Base-by-base conservation (phyloP, 2,888 invertebrate species). In the Calliopum simillimum region DNA sequence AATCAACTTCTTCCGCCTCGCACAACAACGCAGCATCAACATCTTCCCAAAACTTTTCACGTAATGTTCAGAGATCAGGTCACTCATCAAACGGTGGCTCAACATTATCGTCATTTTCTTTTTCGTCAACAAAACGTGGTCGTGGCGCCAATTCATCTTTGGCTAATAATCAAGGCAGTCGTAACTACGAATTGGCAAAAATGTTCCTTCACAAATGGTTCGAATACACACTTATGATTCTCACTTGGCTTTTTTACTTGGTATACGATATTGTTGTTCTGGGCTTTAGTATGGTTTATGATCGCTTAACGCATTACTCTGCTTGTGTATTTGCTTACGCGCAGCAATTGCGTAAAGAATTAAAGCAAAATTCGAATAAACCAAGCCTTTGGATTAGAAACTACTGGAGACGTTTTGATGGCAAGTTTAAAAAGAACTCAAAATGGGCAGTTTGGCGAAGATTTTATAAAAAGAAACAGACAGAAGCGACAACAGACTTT, bases 201-300 rank as follows among this genome's bases (percentile, higher is more conserved):
- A 88, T 82, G 72, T 83, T 79, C 77, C 86, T 82, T 84, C 88
- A 89, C 72, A 88, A 88, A 70, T 90, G 90, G 90, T 87, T 88
- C 12, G 88, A 87, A 55, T 89, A 88, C 1, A 88, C 89, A 6
- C 87, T 89, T 82, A 90, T 88, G 79, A 90, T 94, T 70, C 84
- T 93, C 69, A 88, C 90, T 70, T 95, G 95, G 95, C 89, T 95
- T 71, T 87, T 93, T 75, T 91, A 92, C 86, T 87, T 95, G 77
- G 89, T 95, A 25, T 93, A 91, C 33, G 95, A 95, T 84, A 93
- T 95, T 76, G 90, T 92, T 76, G 91, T 91, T 71, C 91, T 95
- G 88, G 95, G 94, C 67, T 85, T 81, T 71, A 85, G 85, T 72
- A 85, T 86, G 77, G 79, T 79, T 0, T 85, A 82, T 59, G 86